Conservation (phyloP, 2,113 vertebrate species). For the Ameiurus melas region DNA sequence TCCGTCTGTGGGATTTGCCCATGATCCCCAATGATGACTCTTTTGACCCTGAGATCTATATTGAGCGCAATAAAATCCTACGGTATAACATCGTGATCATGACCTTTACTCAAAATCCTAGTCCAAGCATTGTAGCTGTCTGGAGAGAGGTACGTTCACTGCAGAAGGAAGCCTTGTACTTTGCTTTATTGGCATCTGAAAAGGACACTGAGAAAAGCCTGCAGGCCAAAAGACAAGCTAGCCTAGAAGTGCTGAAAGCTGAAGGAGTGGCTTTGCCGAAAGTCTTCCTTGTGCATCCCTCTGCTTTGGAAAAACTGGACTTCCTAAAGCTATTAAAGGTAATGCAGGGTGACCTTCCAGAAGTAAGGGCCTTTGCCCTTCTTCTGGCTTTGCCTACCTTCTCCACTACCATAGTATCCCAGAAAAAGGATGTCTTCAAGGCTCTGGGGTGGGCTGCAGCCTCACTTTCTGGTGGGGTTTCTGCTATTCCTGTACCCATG, state of each 20-base stretch:
- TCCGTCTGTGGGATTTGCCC: constrained; percentile 72
- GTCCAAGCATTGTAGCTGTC: constrained; percentile 55
- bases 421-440: constrained; percentile 71
- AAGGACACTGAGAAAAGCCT: constrained; percentile 59
- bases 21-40: constrained; percentile 49
- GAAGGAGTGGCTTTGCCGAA: constrained; percentile 63
- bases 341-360: constrained; percentile 65
- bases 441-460: constrained; percentile 71
- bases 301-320: constrained; percentile 63
- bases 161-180: constrained; percentile 65
- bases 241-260: constrained; percentile 60
- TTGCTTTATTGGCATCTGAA: constrained; percentile 58
- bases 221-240: constrained; percentile 58
- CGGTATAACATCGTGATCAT: constrained; percentile 70
- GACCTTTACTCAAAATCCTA: constrained; percentile 55
- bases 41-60: constrained; percentile 63
- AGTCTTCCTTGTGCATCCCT: constrained; percentile 63
- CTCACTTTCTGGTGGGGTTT: constrained; percentile 69
- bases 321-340: constrained; percentile 65
- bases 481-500: constrained; percentile 68
- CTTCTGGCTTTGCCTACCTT: constrained; percentile 66
- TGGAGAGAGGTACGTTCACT: constrained; percentile 62
- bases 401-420: constrained; percentile 57
- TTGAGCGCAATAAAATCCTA: constrained; percentile 60
- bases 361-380: constrained; percentile 67